These are phyloP conservation scores for Calidris pygmaea DNA, from an alignment of 2,113 vertebrate species.

Conservation along the genomic window DNA sequence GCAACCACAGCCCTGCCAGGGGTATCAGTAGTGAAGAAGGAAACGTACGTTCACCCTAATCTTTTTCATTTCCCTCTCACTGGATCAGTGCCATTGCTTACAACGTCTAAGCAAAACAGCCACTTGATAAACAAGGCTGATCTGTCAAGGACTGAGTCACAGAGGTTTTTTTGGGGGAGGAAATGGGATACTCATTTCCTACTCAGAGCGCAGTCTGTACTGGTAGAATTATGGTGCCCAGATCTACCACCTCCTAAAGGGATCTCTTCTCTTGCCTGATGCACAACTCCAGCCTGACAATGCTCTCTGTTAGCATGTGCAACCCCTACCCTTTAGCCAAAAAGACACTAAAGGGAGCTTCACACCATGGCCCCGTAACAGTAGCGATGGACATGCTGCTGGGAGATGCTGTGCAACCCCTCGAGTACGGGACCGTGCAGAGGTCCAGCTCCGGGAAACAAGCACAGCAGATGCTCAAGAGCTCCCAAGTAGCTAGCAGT, in stretches of 20 bases:
- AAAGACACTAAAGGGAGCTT: background rate
- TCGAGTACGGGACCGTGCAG: background rate
- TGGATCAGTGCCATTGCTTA: background rate
- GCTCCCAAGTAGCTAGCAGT: background rate
- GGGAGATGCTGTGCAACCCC: background rate
- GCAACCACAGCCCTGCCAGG: background rate
- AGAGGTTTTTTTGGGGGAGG: background rate
- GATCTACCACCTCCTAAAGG: background rate
- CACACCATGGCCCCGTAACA: background rate
- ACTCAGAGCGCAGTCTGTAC: background rate
- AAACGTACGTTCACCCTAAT: background rate
- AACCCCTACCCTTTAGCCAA: background rate
- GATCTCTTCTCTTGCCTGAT: background rate
- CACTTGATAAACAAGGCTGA: background rate
- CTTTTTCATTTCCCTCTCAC: background rate
- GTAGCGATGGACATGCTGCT: background rate
- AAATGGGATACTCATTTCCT: slow-evolving; percentile 31
- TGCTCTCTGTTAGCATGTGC: background rate
- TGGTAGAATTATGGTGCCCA: background rate
- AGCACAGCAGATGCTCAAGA: background rate
- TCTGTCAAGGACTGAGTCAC: slow-evolving; percentile 16
- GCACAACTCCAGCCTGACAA: background rate
- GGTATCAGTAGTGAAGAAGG: background rate
- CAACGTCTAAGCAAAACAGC: background rate
- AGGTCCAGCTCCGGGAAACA: background rate